These are phyloP conservation scores for Eptesicus fuscus DNA, from an alignment of 2,113 vertebrate species.

Conservation along the genomic window DNA sequence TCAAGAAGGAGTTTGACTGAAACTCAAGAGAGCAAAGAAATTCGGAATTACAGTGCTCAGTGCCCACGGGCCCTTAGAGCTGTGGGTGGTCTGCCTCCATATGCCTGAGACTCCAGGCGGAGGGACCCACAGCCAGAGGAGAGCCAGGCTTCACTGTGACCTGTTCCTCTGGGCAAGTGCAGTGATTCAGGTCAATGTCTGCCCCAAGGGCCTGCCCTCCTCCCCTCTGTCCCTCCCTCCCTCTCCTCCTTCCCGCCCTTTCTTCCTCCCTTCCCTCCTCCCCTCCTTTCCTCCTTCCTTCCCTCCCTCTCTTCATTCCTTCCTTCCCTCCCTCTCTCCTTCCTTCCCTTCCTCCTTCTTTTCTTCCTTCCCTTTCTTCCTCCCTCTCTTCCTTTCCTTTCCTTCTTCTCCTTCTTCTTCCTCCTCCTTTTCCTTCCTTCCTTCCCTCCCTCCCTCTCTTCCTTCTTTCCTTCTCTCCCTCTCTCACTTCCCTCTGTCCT, in stretches of 20 bases:
- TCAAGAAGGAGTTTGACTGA: conserved; percentile 55
- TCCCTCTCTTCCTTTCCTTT: too few species aligned
- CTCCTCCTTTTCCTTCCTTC: accelerated
- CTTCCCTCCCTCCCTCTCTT: neutral
- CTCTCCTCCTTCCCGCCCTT: too few species aligned
- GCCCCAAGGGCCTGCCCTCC: neutral
- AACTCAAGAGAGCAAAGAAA: conserved; percentile 58
- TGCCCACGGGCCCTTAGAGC: conserved; percentile 48
- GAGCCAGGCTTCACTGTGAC: conserved; percentile 25
- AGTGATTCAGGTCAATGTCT: conserved; percentile 29
- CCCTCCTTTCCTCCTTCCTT: too few species aligned
- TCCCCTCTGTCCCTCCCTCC: neutral
- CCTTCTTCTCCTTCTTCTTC: accelerated
- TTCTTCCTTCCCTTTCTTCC: too few species aligned
- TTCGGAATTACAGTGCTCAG: conserved; percentile 48
- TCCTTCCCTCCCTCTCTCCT: too few species aligned
- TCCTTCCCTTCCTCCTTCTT: neutral
- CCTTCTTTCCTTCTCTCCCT: too few species aligned
- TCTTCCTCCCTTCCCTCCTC: too few species aligned
- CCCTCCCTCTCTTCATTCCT: too few species aligned
- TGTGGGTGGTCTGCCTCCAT: conserved; percentile 7
- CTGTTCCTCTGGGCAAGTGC: conserved; percentile 1
- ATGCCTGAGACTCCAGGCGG: conserved; percentile 1
- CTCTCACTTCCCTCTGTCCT: too few species aligned
- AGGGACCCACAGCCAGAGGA: conserved; percentile 12